Conservation (phyloP, 2,797 vertebrate genomes). For the Spinus olivaceus region DNA sequence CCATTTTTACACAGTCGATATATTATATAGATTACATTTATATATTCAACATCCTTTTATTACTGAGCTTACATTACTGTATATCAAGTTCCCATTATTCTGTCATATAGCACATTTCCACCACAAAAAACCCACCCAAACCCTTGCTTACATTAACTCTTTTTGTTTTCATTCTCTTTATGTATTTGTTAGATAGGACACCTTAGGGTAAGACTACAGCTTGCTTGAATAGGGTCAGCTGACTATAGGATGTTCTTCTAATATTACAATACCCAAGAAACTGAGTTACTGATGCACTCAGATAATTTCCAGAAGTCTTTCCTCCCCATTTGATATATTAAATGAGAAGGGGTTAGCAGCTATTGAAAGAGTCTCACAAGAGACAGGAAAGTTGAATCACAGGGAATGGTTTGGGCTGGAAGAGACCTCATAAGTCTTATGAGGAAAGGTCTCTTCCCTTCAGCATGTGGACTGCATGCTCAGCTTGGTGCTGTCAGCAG, state of each 20-base stretch:
- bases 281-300: background rate
- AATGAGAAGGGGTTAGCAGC: background rate
- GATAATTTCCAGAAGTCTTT: background rate
- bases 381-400: background rate
- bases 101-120: background rate
- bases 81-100: conserved; percentile 31
- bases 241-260: background rate
- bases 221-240: background rate
- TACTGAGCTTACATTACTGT: background rate
- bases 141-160: background rate
- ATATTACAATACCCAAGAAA: background rate
- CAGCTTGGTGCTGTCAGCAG: background rate
- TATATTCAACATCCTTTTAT: background rate
- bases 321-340: background rate
- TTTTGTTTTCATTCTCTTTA: background rate
- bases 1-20: background rate
- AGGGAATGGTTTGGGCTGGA: background rate
- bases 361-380: background rate
- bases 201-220: background rate
- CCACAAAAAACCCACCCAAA: background rate
- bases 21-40: no score
- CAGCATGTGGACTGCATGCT: accelerated
- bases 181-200: background rate
- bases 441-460: background rate
- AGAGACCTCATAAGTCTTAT: background rate